Evolutionary conservation across 2,888 invertebrate genomes (phyloP), one percentile per base, ranked within the genome.

Genomic region (Leucozona laternaria): DNA sequence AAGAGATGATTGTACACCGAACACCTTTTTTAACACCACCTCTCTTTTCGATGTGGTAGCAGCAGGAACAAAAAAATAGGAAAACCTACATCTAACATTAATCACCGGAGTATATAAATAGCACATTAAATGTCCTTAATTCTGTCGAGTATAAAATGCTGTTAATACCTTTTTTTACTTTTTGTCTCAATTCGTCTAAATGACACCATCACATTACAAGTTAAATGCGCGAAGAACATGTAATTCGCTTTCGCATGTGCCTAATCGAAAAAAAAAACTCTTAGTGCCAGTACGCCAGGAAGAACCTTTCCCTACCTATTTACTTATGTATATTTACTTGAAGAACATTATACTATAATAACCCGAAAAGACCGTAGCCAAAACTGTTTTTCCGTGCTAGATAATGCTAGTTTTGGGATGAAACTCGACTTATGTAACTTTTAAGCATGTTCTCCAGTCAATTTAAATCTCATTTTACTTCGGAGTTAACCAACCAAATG

Each of bases 221-320:
- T 60, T 53, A 45, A 58, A 60, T 72, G 58, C 43, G 43, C 71
- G 40, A 45, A 25, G 31, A 58, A 58, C 45, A 60, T 73, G 43
- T 66, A 57, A 53, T 82, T 77, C 17, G 4, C 20, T 64, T 71
- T 81, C 50, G 25, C 43, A 40, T 82, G 50, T 57, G 31, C 10
- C 2, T 40, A n/a, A 62, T 55, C 66, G 40, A 40, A 48, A 40
- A 28, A 70, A 25, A 28, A 34, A 53, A 15, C 1, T 6, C n/a
- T 55, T 55, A 28, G 15, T 37, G 11, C 45, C 34, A 1, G 43
- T 57, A 60, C n/a, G n/a, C 53, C 55, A 70, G 55, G 57, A 71
- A 76, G 10, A 28, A 57, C 11, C 17, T 57, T 11, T 31, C 28
- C 25, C 31, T 31, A 7, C 8, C 31, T 31, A 31, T 31, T 7